Evolutionary conservation across 2,113 vertebrate genomes (phyloP), one percentile per base, ranked within the genome.

Genomic region (Acrocephalus arundinaceus): DNA sequence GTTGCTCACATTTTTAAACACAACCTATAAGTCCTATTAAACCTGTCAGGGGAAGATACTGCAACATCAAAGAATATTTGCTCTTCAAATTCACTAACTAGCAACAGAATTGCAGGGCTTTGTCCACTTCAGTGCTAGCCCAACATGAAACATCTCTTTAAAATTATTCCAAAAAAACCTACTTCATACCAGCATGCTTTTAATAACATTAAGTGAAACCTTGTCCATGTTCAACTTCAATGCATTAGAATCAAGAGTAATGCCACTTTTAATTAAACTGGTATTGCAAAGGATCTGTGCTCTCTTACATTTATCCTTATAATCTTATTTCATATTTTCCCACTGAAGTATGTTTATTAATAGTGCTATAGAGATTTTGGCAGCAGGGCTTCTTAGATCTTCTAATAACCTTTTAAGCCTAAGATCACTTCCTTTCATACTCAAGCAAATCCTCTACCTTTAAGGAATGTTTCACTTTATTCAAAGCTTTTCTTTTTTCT

Each of bases 181-280:
- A 19, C n/a, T 87, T 89, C 24, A 51, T 83, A 85, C 58, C 85
- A 93, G 20, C 23, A 41, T 37, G 28, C 33, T 93, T 94, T 93
- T 80, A 90, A 94, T 89, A 96, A 82, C 72, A 43, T 57, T 75
- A 94, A 84, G 19, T 39, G 66, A 77, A 90, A 88, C 58, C 52
- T 51, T 89, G 45, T 65, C 49, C 19, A 6, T 39, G 45, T 65
- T 72, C 81, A 75, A 33, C 24, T 84, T 73, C 59, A 62, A 46
- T 93, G 88, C 46, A 51, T 89, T 84, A 73, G 51, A 72, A 55
- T 85, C 24, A 66, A 48, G 41, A 75, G n/a, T 78, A 85, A 93
- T 85, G 46, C 54, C 54, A 77, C 72, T 68, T 97, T 92, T 93
- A 96, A 95, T 96, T 96, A 96, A 88, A 92, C 45, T 65, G 87